Percentiles rank a stretch among this genome's conserved stretches.
These are phyloP conservation scores for Sesamia nonagrioides DNA, from an alignment of 1,140 invertebrate species.

Conservation along the genomic window DNA sequence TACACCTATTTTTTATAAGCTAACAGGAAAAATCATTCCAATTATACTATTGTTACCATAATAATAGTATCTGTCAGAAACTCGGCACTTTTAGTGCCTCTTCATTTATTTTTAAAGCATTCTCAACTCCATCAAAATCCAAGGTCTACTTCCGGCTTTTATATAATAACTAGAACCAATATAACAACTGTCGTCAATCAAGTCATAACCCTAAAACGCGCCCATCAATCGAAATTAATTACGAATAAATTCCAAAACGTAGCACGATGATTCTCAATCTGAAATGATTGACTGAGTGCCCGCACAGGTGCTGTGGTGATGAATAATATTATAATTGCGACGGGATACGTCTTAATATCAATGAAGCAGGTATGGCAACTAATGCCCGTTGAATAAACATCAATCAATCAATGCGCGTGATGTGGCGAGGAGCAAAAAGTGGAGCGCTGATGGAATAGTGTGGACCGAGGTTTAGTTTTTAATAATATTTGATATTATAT, in stretches of 20 bases:
- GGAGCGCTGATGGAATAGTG: slow-evolving; percentile 45
- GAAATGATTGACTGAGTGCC: slow-evolving; percentile 44
- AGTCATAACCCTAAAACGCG: slow-evolving; percentile 14
- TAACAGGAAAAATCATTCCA: no score
- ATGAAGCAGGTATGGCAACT: slow-evolving; percentile 66
- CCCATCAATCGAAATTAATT: slow-evolving; percentile 54
- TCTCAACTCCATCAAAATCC: background rate
- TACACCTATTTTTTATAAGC: no score
- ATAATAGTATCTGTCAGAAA: no score
- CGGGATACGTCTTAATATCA: slow-evolving; percentile 73
- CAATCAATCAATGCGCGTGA: slow-evolving; percentile 75
- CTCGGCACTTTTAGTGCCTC: background rate
- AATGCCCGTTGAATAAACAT: slow-evolving; percentile 75
- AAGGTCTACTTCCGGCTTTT: slow-evolving; percentile 6
- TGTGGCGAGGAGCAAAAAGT: slow-evolving; percentile 69
- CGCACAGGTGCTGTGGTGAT: slow-evolving; percentile 54
- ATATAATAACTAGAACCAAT: background rate
- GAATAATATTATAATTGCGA: slow-evolving; percentile 77
- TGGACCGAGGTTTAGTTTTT: slow-evolving; percentile 54
- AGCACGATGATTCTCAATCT: slow-evolving; percentile 45
- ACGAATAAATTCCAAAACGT: slow-evolving; percentile 34
- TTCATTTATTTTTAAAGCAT: background rate
- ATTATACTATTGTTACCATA: no score
- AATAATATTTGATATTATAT: slow-evolving; percentile 27
- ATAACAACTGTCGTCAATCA: slow-evolving; percentile 20